Evolutionary conservation across 1,140 invertebrate species (phyloP).

Genomic region (Calycopis cecrops): DNA sequence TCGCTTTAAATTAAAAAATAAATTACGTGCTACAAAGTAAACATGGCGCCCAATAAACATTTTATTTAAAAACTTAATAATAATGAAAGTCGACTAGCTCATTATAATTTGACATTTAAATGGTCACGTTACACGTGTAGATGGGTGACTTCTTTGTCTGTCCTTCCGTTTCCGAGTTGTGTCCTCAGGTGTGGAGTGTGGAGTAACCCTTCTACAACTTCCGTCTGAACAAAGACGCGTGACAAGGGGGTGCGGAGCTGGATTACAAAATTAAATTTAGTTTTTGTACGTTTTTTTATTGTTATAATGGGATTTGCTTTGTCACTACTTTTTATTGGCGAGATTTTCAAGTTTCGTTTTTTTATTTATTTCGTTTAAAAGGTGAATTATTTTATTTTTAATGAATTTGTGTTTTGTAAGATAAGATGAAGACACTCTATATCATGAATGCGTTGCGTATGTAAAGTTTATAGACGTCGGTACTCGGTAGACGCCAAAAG

Average conservation of each 20-base stretch:
- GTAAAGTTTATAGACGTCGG: too few relatives aligned
- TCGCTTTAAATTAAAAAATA: too few relatives aligned
- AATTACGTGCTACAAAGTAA: too few relatives aligned
- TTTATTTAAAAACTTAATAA: too few relatives aligned
- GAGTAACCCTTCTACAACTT: constrained; percentile 27
- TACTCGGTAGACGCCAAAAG: too few relatives aligned
- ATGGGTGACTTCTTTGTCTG: constrained; percentile 5
- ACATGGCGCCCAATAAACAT: too few relatives aligned
- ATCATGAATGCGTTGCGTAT: too few relatives aligned
- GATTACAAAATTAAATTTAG: constrained; percentile 21
- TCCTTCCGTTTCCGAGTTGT: constrained; percentile 23
- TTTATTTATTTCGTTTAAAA: background rate
- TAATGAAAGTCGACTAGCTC: background rate
- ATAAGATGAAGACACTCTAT: too few relatives aligned
- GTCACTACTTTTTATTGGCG: background rate
- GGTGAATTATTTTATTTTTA: constrained; percentile 1
- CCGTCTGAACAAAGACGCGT: constrained; percentile 20
- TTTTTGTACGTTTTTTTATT: constrained; percentile 7
- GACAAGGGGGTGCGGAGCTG: constrained; percentile 22
- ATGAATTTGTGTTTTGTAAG: background rate
- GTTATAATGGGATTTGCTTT: background rate
- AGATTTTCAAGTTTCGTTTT: constrained; percentile 1
- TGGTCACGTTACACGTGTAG: background rate
- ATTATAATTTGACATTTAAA: constrained; percentile 2
- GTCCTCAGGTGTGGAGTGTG: constrained; percentile 25